Evolutionary conservation across 2,797 vertebrate genomes (phyloP).

Genomic region (Hyperoplus immaculatus): DNA sequence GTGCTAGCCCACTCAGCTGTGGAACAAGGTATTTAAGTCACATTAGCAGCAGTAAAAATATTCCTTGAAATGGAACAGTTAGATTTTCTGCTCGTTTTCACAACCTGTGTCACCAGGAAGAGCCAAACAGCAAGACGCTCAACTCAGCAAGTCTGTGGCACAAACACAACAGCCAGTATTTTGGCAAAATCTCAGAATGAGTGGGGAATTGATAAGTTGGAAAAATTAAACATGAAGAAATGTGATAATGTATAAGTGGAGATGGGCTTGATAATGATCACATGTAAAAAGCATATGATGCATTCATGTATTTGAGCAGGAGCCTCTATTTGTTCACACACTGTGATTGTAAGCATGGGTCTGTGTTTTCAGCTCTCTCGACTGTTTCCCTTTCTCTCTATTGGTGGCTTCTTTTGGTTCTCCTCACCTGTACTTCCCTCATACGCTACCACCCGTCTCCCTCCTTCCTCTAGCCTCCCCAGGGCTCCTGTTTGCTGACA

Average conservation of each 20-base stretch:
- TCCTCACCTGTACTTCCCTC: conserved; percentile 43
- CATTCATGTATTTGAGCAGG: conserved; percentile 9
- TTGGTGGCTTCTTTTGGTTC: conserved; percentile 21
- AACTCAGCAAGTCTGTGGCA: conserved; percentile 37
- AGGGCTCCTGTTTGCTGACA: conserved; percentile 70
- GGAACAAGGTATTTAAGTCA: conserved; percentile 99
- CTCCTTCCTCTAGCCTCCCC: conserved; percentile 47
- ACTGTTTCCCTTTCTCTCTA: neutral
- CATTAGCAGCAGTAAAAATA: conserved; percentile 99
- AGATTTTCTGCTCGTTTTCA: conserved; percentile 98
- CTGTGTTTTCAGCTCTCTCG: conserved; percentile 10
- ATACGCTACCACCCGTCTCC: conserved; percentile 35
- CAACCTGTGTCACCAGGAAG: conserved; percentile 88
- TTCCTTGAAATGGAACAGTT: conserved; percentile 98
- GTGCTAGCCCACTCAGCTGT: conserved; percentile 99
- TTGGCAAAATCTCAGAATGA: conserved; percentile 14
- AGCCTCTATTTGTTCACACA: conserved; percentile 2
- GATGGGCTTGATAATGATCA: conserved; percentile 5
- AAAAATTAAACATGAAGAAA: conserved; percentile 1
- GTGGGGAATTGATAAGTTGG: conserved; percentile 1
- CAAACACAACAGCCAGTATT: conserved; percentile 57
- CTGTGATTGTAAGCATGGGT: conserved; percentile 15
- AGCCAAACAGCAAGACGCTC: conserved; percentile 51
- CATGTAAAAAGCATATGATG: neutral
- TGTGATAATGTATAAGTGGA: neutral